These are phyloP conservation scores for Blennius ocellaris DNA, from an alignment of 2,113 vertebrate genomes.

Conservation along the genomic window DNA sequence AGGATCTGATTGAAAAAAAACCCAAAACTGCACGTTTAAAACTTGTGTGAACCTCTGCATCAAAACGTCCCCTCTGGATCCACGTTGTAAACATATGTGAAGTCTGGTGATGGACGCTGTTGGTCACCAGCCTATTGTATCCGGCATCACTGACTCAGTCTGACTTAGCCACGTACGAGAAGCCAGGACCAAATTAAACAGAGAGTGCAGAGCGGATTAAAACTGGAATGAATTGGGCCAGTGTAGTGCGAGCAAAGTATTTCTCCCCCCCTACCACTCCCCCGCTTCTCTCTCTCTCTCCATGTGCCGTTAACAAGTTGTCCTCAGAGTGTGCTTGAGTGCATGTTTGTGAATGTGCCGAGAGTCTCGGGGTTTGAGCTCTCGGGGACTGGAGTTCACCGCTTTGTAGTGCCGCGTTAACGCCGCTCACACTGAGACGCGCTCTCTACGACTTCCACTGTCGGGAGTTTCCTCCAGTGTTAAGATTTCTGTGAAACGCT, in stretches of 20 bases:
- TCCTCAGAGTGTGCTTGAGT: conserved; percentile 55
- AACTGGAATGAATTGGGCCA: conserved; percentile 80
- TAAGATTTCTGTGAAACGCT: background rate
- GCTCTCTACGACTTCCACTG: background rate
- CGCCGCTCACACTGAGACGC: conserved; percentile 2
- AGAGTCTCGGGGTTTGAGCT: conserved; percentile 32
- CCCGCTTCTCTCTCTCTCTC: too few relatives aligned
- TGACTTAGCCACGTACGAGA: conserved; percentile 63
- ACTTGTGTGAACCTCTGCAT: background rate
- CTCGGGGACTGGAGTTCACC: conserved; percentile 45
- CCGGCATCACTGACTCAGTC: conserved; percentile 39
- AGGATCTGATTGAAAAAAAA: too few relatives aligned
- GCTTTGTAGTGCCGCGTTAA: conserved; percentile 45
- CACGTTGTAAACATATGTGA: background rate
- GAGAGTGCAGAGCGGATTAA: conserved; percentile 81
- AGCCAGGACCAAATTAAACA: conserved; percentile 68
- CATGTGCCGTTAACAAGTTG: conserved; percentile 73
- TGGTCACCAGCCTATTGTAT: too few relatives aligned
- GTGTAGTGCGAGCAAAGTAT: conserved; percentile 76
- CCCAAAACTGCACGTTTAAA: too few relatives aligned
- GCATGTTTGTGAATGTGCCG: conserved; percentile 61
- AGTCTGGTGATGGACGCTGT: background rate
- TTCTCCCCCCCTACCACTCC: conserved; percentile 35
- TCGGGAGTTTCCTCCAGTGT: background rate
- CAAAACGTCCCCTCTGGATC: background rate